phyloP scores from a whole-genome alignment of 2,113 vertebrate species.

The Andinoacara biseriatus region DNA sequence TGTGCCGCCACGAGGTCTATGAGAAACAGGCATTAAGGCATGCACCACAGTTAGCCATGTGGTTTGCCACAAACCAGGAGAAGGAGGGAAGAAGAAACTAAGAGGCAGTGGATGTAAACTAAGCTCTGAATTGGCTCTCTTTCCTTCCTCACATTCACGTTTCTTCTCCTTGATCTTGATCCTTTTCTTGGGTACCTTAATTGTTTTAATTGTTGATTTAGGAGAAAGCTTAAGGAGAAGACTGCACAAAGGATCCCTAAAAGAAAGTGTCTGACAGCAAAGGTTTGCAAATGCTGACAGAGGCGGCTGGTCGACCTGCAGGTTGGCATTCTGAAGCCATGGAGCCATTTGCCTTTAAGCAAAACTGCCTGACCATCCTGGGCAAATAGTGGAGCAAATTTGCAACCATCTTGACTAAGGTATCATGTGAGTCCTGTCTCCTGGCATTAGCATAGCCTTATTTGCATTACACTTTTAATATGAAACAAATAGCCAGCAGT shows the following conservation, averaged over 20 bases:
- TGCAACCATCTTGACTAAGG: slow-evolving; percentile 28
- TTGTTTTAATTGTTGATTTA: background rate
- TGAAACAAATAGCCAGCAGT: slow-evolving; percentile 21
- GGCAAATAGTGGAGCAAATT: background rate
- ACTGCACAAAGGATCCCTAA: too few species aligned
- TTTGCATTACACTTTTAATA: slow-evolving; percentile 42
- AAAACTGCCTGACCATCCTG: background rate
- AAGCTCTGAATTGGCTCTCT: background rate
- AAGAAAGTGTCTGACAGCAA: too few species aligned
- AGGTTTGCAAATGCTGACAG: background rate
- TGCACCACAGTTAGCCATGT: slow-evolving; percentile 38
- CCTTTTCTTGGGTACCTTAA: background rate
- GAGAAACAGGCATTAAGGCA: slow-evolving; percentile 36
- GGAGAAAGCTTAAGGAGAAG: too few species aligned
- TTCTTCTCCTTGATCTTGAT: background rate
- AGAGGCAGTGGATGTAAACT: background rate
- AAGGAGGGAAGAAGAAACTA: background rate
- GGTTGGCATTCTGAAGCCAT: background rate
- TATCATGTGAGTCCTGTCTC: background rate
- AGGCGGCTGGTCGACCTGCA: background rate
- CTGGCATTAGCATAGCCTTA: background rate
- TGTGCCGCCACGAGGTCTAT: slow-evolving; percentile 51
- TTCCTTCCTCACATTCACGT: background rate
- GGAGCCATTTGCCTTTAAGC: slow-evolving; percentile 11
- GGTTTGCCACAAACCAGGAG: slow-evolving; percentile 24